Percentiles rank a stretch among this genome's conserved stretches.
These are phyloP conservation scores for Poecile montanus DNA, from an alignment of 2,797 vertebrate species.

Conservation along the genomic window DNA sequence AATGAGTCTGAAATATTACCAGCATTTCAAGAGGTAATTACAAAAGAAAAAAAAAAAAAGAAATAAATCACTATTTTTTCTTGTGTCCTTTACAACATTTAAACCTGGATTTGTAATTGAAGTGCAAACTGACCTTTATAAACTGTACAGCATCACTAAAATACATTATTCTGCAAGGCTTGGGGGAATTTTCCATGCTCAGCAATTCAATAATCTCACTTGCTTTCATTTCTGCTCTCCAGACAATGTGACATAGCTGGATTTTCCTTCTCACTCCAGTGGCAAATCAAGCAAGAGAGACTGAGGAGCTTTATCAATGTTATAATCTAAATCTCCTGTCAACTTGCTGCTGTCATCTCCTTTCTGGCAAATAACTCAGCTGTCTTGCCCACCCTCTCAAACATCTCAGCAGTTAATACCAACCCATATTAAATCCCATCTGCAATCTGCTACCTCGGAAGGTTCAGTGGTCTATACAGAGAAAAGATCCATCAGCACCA, in stretches of 20 bases:
- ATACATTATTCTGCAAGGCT: slow-evolving; percentile 40
- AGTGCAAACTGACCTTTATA: slow-evolving; percentile 68
- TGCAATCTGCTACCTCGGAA: neutral
- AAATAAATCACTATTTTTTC: neutral
- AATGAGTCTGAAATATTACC: slow-evolving; percentile 49
- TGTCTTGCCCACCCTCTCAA: neutral
- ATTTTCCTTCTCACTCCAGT: slow-evolving; percentile 8
- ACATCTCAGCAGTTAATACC: neutral
- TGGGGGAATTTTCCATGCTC: slow-evolving; percentile 47
- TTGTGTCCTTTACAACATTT: slow-evolving; percentile 15
- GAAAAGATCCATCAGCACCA: neutral
- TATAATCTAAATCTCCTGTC: neutral
- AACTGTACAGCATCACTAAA: slow-evolving; percentile 20
- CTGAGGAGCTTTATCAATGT: neutral
- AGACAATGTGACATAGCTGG: slow-evolving; percentile 28
- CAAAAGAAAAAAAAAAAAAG: neutral
- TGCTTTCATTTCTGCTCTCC: slow-evolving; percentile 20
- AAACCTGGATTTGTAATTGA: slow-evolving; percentile 51
- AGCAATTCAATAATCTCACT: slow-evolving; percentile 40
- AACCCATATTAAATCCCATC: neutral
- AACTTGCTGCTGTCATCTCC: neutral
- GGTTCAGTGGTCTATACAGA: neutral
- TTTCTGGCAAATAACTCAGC: neutral
- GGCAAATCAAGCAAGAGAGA: neutral
- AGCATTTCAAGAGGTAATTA: slow-evolving; percentile 38